Evolutionary conservation across 2,888 invertebrate genomes (phyloP).

Genomic region (Cactoblastis cactorum): DNA sequence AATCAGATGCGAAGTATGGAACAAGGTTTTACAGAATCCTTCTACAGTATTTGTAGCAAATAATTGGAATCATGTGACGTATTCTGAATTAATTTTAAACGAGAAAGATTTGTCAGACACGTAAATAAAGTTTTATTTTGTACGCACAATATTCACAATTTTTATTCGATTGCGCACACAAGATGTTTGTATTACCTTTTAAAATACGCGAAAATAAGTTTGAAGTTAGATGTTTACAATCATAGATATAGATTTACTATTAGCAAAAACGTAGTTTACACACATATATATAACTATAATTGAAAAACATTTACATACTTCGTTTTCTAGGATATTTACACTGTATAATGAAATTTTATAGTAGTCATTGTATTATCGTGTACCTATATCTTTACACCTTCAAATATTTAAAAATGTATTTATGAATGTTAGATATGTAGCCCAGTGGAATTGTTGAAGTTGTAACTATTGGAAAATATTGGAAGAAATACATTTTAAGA

Average conservation of each 20-base stretch:
- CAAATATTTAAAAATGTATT: conserved; percentile 23
- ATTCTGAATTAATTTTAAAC: no score
- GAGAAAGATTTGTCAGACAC: no score
- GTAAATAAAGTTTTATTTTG: background rate
- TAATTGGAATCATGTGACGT: no score
- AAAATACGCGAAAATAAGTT: background rate
- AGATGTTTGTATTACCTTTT: background rate
- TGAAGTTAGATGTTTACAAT: background rate
- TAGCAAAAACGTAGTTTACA: background rate
- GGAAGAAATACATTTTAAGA: conserved; percentile 22
- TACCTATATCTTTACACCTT: conserved; percentile 21
- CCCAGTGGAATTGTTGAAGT: conserved; percentile 40
- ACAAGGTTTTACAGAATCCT: no score
- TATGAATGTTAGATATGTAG: conserved; percentile 37
- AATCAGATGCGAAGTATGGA: no score
- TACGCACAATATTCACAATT: background rate
- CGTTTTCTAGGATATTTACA: conserved; percentile 26
- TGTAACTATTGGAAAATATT: conserved; percentile 30
- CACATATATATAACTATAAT: background rate
- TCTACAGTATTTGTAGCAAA: no score
- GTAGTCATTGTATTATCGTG: conserved; percentile 14
- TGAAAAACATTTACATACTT: conserved; percentile 12
- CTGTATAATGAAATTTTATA: conserved; percentile 15
- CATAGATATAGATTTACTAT: background rate
- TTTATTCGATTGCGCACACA: background rate